phyloP scores from a whole-genome alignment of 2,113 vertebrate species.

The Cephalophus harveyi region DNA sequence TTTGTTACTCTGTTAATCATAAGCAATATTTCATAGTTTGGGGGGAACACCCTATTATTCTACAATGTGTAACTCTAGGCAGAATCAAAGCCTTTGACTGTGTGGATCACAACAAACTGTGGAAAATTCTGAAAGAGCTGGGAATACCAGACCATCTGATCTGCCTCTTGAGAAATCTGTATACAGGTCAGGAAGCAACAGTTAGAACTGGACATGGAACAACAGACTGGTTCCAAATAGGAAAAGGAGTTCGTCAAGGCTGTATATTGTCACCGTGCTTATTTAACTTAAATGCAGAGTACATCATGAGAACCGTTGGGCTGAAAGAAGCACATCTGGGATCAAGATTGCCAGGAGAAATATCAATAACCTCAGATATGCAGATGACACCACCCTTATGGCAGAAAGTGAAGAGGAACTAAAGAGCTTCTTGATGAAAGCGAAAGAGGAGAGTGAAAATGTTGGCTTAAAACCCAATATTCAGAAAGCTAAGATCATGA shows the following conservation, averaged over 20 bases:
- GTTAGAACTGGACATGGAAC: background rate
- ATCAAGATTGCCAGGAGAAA: background rate
- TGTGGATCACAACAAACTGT: background rate
- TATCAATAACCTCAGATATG: background rate
- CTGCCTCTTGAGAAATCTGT: background rate
- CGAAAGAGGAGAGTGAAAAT: background rate
- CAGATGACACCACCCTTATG: background rate
- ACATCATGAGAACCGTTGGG: background rate
- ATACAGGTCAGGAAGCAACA: background rate
- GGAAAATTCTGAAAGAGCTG: background rate
- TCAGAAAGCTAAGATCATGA: background rate
- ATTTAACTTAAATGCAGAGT: background rate
- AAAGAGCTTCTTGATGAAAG: background rate
- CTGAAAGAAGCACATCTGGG: background rate
- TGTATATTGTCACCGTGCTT: background rate
- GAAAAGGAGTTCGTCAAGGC: rapidly evolving
- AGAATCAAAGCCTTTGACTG: background rate
- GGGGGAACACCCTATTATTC: background rate
- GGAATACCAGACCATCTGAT: background rate
- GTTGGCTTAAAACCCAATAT: background rate
- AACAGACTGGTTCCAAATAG: background rate
- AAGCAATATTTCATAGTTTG: background rate
- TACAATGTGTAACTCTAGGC: background rate
- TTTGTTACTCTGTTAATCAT: background rate
- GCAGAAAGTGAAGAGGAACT: background rate